Evolutionary conservation across 1,140 invertebrate species (phyloP), one percentile per base, ranked within the genome.

Genomic region (Amphibalanus amphitrite): DNA sequence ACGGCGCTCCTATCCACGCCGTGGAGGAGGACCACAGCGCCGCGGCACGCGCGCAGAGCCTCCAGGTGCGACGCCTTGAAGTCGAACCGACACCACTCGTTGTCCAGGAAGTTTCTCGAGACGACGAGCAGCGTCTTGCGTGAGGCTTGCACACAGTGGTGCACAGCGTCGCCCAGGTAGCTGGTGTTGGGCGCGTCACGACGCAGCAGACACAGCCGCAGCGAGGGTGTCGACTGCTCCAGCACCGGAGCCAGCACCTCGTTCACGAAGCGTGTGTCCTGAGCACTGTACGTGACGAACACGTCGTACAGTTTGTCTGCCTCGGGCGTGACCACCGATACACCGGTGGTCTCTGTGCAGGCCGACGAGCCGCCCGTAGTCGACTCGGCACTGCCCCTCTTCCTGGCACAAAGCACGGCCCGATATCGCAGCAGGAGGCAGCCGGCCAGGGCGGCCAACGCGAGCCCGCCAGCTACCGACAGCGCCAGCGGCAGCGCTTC

Each of bases 271-370:
- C 92, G 88, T 77, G 94, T 90, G 80, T 97, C 93, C 80, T 93
- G 92, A 28, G 91, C 89, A 73, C 91, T 93, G 81, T 97, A 95
- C 73, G 92, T 89, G 4, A 97, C 88, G 79, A 94, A 95, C 59
- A 90, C 92, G 78, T 97, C 95, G 80, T 93, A 96, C 20, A 92
- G 81, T 28, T 74, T 71, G 0, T 68, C 69, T 1, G 72, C 47
- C 17, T 68, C 47, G 64, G 59, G 67, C 17, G 72, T 67, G 25
- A 30, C 64, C 1, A 33, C 69, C n/a, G 69, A 23, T 1, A 59
- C 25, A 15, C 17, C 59, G 15, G 17, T 33, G 69, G 13, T 67
- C n/a, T 28, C 28, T 0, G n/a, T 67, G 65, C n/a, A 67, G 17
- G 23, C 23, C 64, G 65, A 67, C 3, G 65, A 26, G 65, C 28